Base-by-base conservation (phyloP, 2,888 invertebrate genomes). In the Drosophila tanythrix region DNA sequence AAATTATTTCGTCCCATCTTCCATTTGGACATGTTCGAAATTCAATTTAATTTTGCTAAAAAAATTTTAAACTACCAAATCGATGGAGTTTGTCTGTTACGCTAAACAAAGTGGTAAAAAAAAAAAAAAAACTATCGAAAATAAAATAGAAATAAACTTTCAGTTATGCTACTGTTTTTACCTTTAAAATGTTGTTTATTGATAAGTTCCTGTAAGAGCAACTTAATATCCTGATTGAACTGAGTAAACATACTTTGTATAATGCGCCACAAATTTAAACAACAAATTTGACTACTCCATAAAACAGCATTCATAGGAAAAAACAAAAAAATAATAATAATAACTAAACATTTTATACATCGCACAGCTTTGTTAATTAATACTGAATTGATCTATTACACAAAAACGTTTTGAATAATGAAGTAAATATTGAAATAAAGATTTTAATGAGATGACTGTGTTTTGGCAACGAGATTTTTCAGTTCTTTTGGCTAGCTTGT, bases 401-500 rank as follows among this genome's bases (percentile, higher is more conserved):
- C 11, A n/a, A 40, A 40, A n/a, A 18, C 40, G 18, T n/a, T n/a
- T n/a, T n/a, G 10, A n/a, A n/a, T n/a, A 10, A 18, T 10, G 0
- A n/a, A 40, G 8, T 18, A 40, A 35, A 35, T 35, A 35, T 5
- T 35, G 35, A 13, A 13, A 6, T 21, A 43, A 21, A 11, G 11
- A 11, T 43, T 43, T 40, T 21, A 43, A 43, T 43, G 40, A 11
- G 11, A 11, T n/a, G 40, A 10, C 40, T n/a, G n/a, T 40, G 40
- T 2, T 40, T 40, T 11, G 11, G 21, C 21, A 21, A 21, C 6
- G 13, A 36, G 35, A 57, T 62, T 25, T 48, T 59, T 46, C 48
- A 51, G 43, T 38, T 36, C 29, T 36, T 59, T 55, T 56, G 52
- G 48, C 29, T 48, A 13, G 66, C 40, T 58, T 61, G 67, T 64